Conservation (phyloP, 2,113 vertebrate species). For the Gymnobelideus leadbeateri region DNA sequence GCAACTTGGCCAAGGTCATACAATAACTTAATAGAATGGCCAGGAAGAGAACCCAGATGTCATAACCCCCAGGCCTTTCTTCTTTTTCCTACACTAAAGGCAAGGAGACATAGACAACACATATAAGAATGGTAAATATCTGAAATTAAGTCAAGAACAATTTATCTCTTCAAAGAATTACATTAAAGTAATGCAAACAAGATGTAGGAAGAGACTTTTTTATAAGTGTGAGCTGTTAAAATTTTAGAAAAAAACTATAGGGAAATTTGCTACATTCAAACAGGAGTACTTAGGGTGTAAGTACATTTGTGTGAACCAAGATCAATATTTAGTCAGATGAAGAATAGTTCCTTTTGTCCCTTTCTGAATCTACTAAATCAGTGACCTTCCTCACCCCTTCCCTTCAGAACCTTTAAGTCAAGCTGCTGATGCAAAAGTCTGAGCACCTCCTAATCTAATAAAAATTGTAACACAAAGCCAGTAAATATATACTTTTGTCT, state of each 20-base stretch:
- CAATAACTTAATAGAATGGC: neutral
- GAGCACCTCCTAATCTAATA: conserved; percentile 81
- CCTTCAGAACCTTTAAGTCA: conserved; percentile 32
- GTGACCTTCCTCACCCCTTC: conserved; percentile 47
- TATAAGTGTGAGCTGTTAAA: neutral
- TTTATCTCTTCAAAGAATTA: neutral
- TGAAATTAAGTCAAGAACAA: too few relatives aligned
- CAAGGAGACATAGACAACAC: conserved; percentile 15
- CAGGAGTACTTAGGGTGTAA: neutral
- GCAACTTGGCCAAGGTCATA: neutral
- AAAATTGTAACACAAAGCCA: conserved; percentile 79
- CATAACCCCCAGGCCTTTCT: neutral
- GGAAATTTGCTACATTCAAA: neutral
- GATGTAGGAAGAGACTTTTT: neutral
- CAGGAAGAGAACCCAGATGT: neutral
- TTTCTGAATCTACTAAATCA: conserved; percentile 53
- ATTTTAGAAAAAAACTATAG: neutral
- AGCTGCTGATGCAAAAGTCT: conserved; percentile 78
- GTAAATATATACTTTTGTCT: conserved; percentile 79
- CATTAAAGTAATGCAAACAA: neutral
- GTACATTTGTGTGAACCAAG: conserved; percentile 1
- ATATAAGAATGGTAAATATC: neutral
- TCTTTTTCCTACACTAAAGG: neutral
- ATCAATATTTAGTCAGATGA: conserved; percentile 2
- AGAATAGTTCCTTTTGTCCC: neutral